Evolutionary conservation across 64 coral and sea anemone species (phyloP), one percentile per base, ranked within the genome.

Genomic region (Actinia equina): DNA sequence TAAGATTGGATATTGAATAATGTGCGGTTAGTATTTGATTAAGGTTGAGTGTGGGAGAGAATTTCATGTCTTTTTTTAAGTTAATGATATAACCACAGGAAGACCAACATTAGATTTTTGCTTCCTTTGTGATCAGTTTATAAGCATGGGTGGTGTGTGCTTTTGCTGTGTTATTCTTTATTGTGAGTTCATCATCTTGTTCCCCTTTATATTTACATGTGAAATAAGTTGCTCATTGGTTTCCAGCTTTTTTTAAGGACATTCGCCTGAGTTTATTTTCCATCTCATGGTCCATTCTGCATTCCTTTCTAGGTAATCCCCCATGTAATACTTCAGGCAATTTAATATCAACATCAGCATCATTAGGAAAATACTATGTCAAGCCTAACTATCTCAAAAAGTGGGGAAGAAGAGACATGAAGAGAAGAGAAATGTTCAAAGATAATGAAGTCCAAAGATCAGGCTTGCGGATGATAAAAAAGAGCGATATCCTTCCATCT

Each of bases 361-460:
- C 56, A 63, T 59, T 90, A 44, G 56, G 93, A 60, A 99, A 99
- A 77, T 99, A 95, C 88, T 99, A 99, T 87, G 88, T 99, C 46
- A 92, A 95, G 27, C 91, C 91, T 42, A 95, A 99, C 55, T 99
- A 99, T 89, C 91, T 99, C 43, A 99, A 99, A 82, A 95, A 92
- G 58, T 99, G 97, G 88, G 97, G 90, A 42, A 94, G 93, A 87
- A 93, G 97, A 69, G 97, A 99, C 74, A 95, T 93, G 58, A 99
- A 93, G 41, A 89, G 97, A 88, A 89, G 97, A 79, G 77, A 37
- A 53, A 81, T 99, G 82, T 95, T 91, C 86, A 89, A 88, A 79
- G 89, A 99, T 83, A 62, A 86, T 88, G 97, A 99, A 95, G 86
- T 91, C 27, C 59, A 91, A 64, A 89, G 97, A 77, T 70, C 88